Conservation (phyloP, 2,797 vertebrate genomes). For the Sylvilagus floridanus region DNA sequence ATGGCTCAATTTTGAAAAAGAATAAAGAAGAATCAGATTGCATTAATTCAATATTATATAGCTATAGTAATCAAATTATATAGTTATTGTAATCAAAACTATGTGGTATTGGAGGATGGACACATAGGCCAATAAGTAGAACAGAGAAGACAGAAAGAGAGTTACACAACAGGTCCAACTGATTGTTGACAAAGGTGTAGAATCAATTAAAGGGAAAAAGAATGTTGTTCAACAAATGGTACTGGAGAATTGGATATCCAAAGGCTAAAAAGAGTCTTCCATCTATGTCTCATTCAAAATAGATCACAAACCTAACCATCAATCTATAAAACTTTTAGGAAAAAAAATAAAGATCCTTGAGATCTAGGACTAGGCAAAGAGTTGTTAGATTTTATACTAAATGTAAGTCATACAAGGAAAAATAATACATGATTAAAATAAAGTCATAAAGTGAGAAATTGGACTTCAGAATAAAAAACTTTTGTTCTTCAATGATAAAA, state of each 20-base stretch:
- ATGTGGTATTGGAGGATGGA: not conserved
- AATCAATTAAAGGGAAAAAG: no score
- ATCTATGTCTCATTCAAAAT: not conserved
- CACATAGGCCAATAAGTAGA: not conserved
- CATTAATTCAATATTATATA: not conserved
- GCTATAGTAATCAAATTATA: not conserved
- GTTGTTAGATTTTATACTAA: not conserved
- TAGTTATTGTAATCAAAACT: not conserved
- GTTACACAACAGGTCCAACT: not conserved
- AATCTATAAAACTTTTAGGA: not conserved
- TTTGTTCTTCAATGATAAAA: not conserved
- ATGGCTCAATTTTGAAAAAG: not conserved
- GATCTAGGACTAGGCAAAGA: not conserved
- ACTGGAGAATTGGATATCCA: slow-evolving; percentile 87
- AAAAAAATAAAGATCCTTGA: not conserved
- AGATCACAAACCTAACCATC: no score
- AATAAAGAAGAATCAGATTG: not conserved
- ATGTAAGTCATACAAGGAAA: not conserved
- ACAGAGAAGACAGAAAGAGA: not conserved
- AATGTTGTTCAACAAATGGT: not conserved
- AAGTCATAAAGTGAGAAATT: not conserved
- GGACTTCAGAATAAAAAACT: not conserved
- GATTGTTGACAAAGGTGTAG: not conserved
- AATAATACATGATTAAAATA: not conserved
- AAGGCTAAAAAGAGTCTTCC: slow-evolving; percentile 91